Evolutionary conservation across 1,140 invertebrate species (phyloP), one percentile per base, ranked within the genome.

Genomic region (Euura lappo): DNA sequence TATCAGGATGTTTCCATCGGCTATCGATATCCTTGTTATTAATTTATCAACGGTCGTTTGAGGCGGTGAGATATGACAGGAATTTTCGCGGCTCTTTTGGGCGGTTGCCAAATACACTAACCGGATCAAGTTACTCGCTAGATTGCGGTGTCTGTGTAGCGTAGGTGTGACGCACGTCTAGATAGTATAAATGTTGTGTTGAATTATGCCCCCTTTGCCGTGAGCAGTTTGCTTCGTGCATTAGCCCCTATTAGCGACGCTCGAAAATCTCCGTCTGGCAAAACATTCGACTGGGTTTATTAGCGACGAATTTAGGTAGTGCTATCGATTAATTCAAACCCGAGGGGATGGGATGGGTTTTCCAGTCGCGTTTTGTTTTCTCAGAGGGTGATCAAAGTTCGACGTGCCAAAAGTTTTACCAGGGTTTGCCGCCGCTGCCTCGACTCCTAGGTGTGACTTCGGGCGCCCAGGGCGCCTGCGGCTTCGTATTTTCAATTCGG

Each of bases 381-480:
- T 60, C 51, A 60, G 51, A 60, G 51, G 51, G 51, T 60, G 51
- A n/a, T 60, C 51, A 60, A 60, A 60, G 51, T 60, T 60, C 13
- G 51, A 8, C 51, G 51, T 28, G 28, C 28, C 28, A 28, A 11
- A 60, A 60, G 8, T 60, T 60, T 60, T 60, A 28, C 51, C 51
- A 60, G 8, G 51, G 51, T 11, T 60, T n/a, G 51, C 51, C 8
- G 51, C 51, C 10, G 51, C 51, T 8, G 51, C 51, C 10, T 8
- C 51, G 13, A 60, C 51, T n/a, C 2, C 51, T 60, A 60, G 51
- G 51, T n/a, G 51, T n/a, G 51, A 60, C 51, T 60, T 60, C 51
- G 51, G 51, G 8, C 5, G 51, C 51, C 5, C 51, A 3, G 51
- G 51, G 51, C 51, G 51, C 51, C 51, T 60, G 51, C 51, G 51